Evolutionary conservation across 2,113 vertebrate species (phyloP).

Genomic region (Phrynosoma blainvillii): DNA sequence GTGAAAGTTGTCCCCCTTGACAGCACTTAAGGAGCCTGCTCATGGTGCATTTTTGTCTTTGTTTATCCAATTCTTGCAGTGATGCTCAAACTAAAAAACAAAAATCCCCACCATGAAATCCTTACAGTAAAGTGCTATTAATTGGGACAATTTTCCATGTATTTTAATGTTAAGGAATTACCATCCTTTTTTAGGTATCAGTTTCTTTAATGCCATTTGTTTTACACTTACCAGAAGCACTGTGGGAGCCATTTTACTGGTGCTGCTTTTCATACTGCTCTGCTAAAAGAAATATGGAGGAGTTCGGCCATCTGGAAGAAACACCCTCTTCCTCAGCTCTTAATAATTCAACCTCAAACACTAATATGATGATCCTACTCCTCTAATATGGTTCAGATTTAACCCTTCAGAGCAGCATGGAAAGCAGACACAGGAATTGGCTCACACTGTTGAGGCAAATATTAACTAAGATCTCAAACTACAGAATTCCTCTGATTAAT

Average conservation of each 20-base stretch:
- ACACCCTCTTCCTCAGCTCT: not conserved
- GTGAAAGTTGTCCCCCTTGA: constrained; percentile 34
- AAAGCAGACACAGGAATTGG: not conserved
- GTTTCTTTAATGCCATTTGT: not conserved
- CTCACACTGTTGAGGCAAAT: not conserved
- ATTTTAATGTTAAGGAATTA: constrained; percentile 42
- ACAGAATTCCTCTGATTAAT: not conserved
- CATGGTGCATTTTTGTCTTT: constrained; percentile 37
- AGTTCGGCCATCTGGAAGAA: not conserved
- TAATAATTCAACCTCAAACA: not conserved
- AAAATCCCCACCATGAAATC: constrained; percentile 38
- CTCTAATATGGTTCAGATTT: not conserved
- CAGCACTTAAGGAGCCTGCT: constrained; percentile 42
- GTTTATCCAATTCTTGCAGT: constrained; percentile 43
- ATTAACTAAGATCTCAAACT: not conserved
- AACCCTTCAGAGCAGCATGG: not conserved
- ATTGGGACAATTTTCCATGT: constrained; percentile 35
- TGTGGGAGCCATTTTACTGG: not conserved
- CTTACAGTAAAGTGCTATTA: constrained; percentile 34
- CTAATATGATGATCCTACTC: not conserved
- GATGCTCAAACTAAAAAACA: constrained; percentile 43
- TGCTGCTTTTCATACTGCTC: not conserved
- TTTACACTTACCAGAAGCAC: not conserved
- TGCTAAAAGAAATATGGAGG: not conserved
- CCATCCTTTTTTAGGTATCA: not conserved